Percentiles rank a stretch among this genome's conserved stretches.
Evolutionary conservation across 1,140 invertebrate species (phyloP).

Genomic region (Pseudomyrmex flavicornis): DNA sequence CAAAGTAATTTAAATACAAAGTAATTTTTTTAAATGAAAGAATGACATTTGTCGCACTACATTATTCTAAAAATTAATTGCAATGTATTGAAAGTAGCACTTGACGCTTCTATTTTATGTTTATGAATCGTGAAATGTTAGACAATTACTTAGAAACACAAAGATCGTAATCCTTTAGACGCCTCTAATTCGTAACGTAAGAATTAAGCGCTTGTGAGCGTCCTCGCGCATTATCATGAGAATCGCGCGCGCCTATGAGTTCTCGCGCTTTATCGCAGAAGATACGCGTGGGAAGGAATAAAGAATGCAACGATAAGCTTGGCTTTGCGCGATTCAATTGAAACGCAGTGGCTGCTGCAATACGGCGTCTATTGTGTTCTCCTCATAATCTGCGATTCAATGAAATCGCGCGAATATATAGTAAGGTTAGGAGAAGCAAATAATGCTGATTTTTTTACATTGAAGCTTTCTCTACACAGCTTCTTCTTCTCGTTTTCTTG

Average conservation of each 20-base stretch:
- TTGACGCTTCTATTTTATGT: background rate
- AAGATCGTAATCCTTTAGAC: background rate
- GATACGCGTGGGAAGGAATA: constrained; percentile 71
- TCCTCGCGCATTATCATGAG: constrained; percentile 34
- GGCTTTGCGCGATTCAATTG: constrained; percentile 60
- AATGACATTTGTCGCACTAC: too few species aligned
- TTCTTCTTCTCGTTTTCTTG: background rate
- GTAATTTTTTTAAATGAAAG: too few species aligned
- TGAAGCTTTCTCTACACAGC: background rate
- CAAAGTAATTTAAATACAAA: too few species aligned
- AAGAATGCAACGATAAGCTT: constrained; percentile 63
- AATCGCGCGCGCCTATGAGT: constrained; percentile 36
- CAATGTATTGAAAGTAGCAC: background rate
- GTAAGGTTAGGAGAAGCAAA: constrained; percentile 25
- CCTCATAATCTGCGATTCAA: constrained; percentile 62
- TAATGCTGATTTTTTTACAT: constrained; percentile 16
- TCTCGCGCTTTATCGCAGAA: constrained; percentile 51
- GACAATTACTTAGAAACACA: background rate
- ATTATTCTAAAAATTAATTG: background rate
- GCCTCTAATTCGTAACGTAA: background rate
- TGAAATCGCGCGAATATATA: constrained; percentile 57
- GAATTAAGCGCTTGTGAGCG: background rate
- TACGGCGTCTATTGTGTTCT: constrained; percentile 67
- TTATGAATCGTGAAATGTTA: background rate
- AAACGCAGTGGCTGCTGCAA: constrained; percentile 60